Conservation (phyloP, 2,797 vertebrate genomes). For the Danio jaintianensis region DNA sequence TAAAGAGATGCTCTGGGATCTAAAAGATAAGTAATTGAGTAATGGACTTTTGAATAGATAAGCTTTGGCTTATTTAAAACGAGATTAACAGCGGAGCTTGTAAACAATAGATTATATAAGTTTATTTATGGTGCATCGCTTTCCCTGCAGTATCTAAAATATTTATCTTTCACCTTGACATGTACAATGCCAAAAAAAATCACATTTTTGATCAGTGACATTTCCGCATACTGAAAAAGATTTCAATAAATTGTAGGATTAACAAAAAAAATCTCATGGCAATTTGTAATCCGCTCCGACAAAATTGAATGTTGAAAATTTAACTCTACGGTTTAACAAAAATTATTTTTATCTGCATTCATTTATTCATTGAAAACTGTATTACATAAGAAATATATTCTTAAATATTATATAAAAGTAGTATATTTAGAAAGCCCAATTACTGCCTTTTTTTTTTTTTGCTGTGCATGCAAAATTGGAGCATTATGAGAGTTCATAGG, state of each 20-base stretch:
- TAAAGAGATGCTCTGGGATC: conserved; percentile 23
- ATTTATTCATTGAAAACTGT: background rate
- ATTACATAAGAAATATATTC: background rate
- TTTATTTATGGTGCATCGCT: conserved; percentile 4
- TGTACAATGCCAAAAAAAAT: background rate
- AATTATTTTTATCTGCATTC: no score
- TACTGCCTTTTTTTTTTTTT: background rate
- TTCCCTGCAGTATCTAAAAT: background rate
- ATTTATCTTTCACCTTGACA: background rate
- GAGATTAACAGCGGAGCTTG: conserved; percentile 17
- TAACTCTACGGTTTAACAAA: no score
- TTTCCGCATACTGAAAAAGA: background rate
- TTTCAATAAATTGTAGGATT: no score
- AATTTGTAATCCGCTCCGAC: no score
- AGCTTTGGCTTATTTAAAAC: conserved; percentile 20
- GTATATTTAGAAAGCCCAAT: no score
- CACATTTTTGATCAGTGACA: background rate
- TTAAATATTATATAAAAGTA: no score
- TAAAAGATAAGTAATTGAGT: conserved; percentile 26
- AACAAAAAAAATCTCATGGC: no score
- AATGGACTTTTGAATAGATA: conserved; percentile 36
- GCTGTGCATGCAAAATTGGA: background rate
- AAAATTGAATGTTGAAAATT: no score
- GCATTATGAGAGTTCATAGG: background rate
- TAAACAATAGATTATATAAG: conserved; percentile 14